These are phyloP conservation scores for Sesamia inferens DNA, from an alignment of 2,888 invertebrate species.

Conservation along the genomic window DNA sequence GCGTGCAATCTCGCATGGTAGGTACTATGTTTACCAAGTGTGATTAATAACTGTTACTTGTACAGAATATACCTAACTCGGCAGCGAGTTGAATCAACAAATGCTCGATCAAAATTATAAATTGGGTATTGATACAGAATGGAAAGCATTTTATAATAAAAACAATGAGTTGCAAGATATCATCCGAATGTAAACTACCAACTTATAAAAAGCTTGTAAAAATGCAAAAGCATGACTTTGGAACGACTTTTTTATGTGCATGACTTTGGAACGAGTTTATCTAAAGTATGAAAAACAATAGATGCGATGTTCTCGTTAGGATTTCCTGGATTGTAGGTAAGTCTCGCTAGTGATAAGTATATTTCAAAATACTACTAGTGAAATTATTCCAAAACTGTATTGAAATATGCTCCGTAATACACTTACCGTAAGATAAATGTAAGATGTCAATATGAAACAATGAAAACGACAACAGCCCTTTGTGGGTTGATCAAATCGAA, in stretches of 20 bases:
- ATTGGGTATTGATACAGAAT: constrained; percentile 6
- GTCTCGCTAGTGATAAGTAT: not conserved
- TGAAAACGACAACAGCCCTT: not conserved
- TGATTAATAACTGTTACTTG: constrained; percentile 59
- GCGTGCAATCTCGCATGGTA: constrained; percentile 66
- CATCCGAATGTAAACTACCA: too few relatives aligned
- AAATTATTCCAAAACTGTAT: not conserved
- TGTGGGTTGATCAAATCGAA: constrained; percentile 10
- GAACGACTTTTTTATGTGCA: not conserved
- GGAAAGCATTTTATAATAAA: not conserved
- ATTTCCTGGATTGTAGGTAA: not conserved
- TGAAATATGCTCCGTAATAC: not conserved
- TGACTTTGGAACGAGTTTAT: not conserved
- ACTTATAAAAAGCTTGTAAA: not conserved
- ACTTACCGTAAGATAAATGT: not conserved
- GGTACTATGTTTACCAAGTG: constrained; percentile 51
- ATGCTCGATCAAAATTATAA: constrained; percentile 7
- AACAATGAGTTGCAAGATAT: too few relatives aligned
- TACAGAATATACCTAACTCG: constrained; percentile 41
- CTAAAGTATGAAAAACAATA: not conserved
- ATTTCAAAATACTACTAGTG: not conserved
- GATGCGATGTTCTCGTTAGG: not conserved
- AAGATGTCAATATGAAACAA: not conserved
- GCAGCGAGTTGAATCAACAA: constrained; percentile 33
- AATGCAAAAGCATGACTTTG: not conserved